phyloP scores from a whole-genome alignment of 2,797 vertebrate species.

The Labeo calbasu region DNA sequence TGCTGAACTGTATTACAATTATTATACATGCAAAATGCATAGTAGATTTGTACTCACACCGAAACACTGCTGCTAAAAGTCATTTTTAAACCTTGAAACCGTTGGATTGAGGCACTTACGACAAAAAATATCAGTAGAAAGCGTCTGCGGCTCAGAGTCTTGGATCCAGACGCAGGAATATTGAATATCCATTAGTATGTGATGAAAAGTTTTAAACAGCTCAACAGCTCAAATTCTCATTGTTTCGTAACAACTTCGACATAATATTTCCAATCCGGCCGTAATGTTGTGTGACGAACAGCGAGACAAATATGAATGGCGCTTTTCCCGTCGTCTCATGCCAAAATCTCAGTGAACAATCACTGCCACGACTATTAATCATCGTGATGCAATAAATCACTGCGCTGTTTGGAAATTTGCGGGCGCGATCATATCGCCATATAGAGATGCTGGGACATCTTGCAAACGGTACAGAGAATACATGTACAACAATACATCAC shows the following conservation, averaged over 20 bases:
- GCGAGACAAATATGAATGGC: constrained; percentile 34
- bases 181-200: constrained; percentile 27
- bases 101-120: neutral
- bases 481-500: neutral
- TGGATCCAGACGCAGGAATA: constrained; percentile 6
- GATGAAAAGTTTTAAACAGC: constrained; percentile 12
- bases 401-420: constrained; percentile 6
- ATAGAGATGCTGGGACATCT: neutral
- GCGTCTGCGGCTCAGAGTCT: neutral
- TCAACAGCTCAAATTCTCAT: constrained; percentile 4
- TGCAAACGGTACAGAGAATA: neutral
- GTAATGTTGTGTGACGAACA: constrained; percentile 23
- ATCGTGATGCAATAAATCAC: constrained; percentile 21
- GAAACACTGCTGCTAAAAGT: neutral
- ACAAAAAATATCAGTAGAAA: neutral
- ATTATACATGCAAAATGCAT: neutral
- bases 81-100: neutral
- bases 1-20: neutral
- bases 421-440: neutral
- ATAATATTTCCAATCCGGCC: neutral
- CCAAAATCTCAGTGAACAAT: constrained; percentile 26
- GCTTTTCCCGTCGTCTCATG: constrained; percentile 12
- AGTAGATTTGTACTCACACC: neutral
- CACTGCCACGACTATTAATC: constrained; percentile 23
- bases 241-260: constrained; percentile 25